phyloP scores from a whole-genome alignment of 1,140 invertebrate species.

The Pseudomyrmex pallidus region DNA sequence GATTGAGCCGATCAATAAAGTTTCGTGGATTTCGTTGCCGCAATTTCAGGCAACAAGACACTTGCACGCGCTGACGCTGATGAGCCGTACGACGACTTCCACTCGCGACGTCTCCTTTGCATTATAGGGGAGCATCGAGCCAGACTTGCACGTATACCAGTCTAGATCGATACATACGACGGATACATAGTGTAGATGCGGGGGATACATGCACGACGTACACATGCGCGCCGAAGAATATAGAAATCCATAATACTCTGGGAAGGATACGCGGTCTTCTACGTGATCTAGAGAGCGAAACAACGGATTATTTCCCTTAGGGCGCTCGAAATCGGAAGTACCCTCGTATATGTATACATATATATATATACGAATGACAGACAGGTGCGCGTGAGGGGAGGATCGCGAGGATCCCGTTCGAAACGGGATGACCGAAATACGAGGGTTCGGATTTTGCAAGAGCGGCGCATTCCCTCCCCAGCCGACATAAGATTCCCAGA shows the following conservation, averaged over 20 bases:
- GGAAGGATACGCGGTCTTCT: conserved; percentile 56
- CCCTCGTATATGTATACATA: neutral
- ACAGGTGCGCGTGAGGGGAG: conserved; percentile 41
- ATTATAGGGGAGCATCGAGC: conserved; percentile 30
- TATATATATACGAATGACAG: conserved; percentile 27
- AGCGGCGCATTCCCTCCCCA: neutral
- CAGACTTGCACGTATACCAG: conserved; percentile 48
- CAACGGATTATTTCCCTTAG: conserved; percentile 64
- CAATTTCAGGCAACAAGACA: conserved; percentile 53
- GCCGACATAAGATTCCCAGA: conserved; percentile 16
- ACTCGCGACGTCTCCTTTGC: conserved; percentile 39
- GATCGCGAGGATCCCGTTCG: conserved; percentile 1
- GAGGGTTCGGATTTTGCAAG: conserved; percentile 41
- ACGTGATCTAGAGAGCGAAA: conserved; percentile 61
- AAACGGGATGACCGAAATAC: conserved; percentile 30
- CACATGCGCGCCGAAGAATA: conserved; percentile 39
- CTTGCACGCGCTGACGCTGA: conserved; percentile 56
- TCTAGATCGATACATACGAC: conserved; percentile 44
- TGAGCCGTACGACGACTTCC: conserved; percentile 52
- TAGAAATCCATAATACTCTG: conserved; percentile 67
- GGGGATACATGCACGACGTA: conserved; percentile 22
- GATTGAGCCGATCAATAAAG: conserved; percentile 38
- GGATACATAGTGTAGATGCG: no score
- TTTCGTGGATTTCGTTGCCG: conserved; percentile 47
- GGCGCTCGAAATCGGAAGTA: conserved; percentile 60